These are phyloP conservation scores for Crotalus horridus DNA, from an alignment of 2,113 vertebrate genomes.

Conservation along the genomic window DNA sequence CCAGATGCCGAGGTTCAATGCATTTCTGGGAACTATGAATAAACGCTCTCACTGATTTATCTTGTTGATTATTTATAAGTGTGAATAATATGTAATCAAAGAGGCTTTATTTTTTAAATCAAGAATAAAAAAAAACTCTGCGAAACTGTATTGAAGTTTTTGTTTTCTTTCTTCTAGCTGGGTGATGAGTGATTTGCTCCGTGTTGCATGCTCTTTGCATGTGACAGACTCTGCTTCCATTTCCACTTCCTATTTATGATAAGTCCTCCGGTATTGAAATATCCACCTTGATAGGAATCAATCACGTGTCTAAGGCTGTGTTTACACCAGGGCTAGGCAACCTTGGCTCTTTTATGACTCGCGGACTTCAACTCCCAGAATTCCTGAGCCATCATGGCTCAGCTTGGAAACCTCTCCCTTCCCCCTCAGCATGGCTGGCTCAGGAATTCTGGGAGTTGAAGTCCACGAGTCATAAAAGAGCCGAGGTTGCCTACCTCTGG, in stretches of 20 bases:
- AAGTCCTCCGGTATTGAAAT: not conserved
- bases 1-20: not conserved
- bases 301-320: not conserved
- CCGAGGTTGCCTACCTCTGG: too few relatives aligned
- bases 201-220: not conserved
- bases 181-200: not conserved
- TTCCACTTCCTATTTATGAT: not conserved
- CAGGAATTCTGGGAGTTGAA: too few relatives aligned
- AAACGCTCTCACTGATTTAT: not conserved
- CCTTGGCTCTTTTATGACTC: too few relatives aligned
- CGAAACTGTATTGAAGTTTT: not conserved
- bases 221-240: not conserved
- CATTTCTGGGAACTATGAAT: not conserved
- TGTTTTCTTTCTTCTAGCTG: not conserved
- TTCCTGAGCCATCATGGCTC: too few relatives aligned
- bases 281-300: too few relatives aligned
- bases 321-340: not conserved
- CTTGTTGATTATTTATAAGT: constrained; percentile 4
- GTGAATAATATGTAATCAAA: not conserved
- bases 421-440: too few relatives aligned
- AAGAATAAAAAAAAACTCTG: not conserved
- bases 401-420: too few relatives aligned
- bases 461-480: too few relatives aligned
- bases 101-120: not conserved
- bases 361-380: too few relatives aligned